phyloP scores from a whole-genome alignment of 2,797 vertebrate species.

The Galagoides demidoff region DNA sequence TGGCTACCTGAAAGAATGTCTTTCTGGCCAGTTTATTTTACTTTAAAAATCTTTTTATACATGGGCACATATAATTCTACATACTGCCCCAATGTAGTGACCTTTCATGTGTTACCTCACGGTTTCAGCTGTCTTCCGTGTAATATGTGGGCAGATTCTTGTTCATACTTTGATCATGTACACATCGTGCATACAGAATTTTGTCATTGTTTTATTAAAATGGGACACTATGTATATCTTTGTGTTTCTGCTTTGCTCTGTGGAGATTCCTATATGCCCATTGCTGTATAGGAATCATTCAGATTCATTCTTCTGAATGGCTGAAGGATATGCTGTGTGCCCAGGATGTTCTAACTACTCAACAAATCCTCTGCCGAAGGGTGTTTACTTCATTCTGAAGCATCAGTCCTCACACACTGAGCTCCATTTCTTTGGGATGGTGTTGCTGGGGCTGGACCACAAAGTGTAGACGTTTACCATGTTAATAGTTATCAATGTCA shows the following conservation, averaged over 20 bases:
- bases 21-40: background rate
- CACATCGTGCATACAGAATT: background rate
- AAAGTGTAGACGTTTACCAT: background rate
- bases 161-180: background rate
- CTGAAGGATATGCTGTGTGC: background rate
- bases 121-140: background rate
- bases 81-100: background rate
- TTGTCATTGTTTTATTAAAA: background rate
- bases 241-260: background rate
- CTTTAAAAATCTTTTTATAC: background rate
- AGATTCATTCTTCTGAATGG: background rate
- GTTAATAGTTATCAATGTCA: background rate
- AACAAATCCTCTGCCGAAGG: background rate
- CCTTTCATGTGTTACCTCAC: background rate
- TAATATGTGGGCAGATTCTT: background rate
- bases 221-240: background rate
- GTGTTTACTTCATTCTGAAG: background rate
- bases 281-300: background rate
- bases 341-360: background rate
- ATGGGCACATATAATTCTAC: background rate
- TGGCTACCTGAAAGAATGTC: background rate
- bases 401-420: background rate
- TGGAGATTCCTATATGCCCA: background rate
- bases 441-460: background rate
- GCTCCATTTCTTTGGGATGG: background rate